These are phyloP conservation scores for Zoanthus solanderi DNA, from an alignment of 92 coral and sea anemone genomes.

Conservation along the genomic window DNA sequence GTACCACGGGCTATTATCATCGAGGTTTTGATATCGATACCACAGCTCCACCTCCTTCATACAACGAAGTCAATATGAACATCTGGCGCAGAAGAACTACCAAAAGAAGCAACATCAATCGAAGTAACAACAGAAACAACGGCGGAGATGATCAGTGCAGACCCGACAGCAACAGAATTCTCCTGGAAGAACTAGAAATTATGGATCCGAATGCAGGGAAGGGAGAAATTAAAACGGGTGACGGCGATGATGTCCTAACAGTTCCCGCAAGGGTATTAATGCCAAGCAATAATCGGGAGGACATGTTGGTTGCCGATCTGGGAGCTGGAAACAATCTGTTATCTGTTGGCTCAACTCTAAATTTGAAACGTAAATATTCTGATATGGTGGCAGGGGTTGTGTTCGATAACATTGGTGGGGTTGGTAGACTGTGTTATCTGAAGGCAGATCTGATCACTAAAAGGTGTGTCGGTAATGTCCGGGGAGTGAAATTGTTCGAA, in stretches of 20 bases:
- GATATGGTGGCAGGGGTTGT: conserved; percentile 56
- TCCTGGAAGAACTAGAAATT: conserved; percentile 60
- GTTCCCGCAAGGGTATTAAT: conserved; percentile 50
- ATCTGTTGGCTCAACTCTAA: conserved; percentile 61
- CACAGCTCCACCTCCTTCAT: conserved; percentile 35
- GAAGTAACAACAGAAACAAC: neutral
- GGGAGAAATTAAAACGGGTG: conserved; percentile 60
- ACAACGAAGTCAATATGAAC: conserved; percentile 56
- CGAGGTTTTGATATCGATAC: conserved; percentile 63
- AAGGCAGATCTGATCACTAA: conserved; percentile 30
- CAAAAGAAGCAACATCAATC: neutral
- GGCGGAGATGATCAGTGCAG: conserved; percentile 37
- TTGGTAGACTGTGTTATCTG: conserved; percentile 56
- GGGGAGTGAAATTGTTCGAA: conserved; percentile 59
- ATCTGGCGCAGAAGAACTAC: conserved; percentile 14
- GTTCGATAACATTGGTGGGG: conserved; percentile 61
- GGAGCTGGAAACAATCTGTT: conserved; percentile 65
- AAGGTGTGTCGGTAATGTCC: conserved; percentile 64
- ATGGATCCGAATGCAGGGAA: conserved; percentile 31
- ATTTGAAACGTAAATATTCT: conserved; percentile 37
- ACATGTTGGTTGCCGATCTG: conserved; percentile 61
- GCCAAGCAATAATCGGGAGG: conserved; percentile 7
- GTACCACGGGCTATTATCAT: conserved; percentile 30
- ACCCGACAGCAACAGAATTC: conserved; percentile 63
- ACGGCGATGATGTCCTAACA: conserved; percentile 62